Percentiles rank a stretch among this genome's conserved stretches.
Evolutionary conservation across 2,888 invertebrate genomes (phyloP).

Genomic region (Alentia gelatinosa): DNA sequence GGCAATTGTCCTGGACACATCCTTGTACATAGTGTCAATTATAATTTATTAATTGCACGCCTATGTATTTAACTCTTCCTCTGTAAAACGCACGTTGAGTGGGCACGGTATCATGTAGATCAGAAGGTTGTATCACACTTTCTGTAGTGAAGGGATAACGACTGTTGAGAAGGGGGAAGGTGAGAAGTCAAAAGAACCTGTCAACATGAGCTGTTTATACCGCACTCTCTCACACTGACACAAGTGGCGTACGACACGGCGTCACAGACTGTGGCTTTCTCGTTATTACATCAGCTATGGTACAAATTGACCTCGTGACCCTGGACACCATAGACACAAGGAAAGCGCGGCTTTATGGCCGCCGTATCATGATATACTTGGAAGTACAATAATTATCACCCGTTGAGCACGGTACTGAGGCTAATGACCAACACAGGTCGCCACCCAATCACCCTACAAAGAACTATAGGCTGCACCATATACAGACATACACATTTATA

Average conservation of each 20-base stretch:
- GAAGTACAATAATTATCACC: conserved; percentile 22
- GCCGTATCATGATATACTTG: neutral
- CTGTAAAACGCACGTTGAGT: too few relatives aligned
- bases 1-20: too few relatives aligned
- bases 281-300: too few relatives aligned
- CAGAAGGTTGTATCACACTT: neutral
- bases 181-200: neutral
- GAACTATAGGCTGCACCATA: too few relatives aligned
- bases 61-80: too few relatives aligned
- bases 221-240: neutral
- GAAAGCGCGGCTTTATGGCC: neutral
- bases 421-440: neutral
- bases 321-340: neutral
- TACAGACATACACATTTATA: too few relatives aligned
- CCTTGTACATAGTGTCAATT: too few relatives aligned
- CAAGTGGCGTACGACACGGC: too few relatives aligned
- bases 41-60: too few relatives aligned
- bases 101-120: too few relatives aligned
- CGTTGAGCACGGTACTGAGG: neutral
- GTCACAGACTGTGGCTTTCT: too few relatives aligned
- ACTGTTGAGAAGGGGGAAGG: neutral
- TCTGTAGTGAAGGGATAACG: neutral
- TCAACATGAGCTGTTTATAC: neutral
- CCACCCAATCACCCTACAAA: neutral
- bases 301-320: neutral